Evolutionary conservation across 2,113 vertebrate genomes (phyloP).

Genomic region (Caranx ignobilis): DNA sequence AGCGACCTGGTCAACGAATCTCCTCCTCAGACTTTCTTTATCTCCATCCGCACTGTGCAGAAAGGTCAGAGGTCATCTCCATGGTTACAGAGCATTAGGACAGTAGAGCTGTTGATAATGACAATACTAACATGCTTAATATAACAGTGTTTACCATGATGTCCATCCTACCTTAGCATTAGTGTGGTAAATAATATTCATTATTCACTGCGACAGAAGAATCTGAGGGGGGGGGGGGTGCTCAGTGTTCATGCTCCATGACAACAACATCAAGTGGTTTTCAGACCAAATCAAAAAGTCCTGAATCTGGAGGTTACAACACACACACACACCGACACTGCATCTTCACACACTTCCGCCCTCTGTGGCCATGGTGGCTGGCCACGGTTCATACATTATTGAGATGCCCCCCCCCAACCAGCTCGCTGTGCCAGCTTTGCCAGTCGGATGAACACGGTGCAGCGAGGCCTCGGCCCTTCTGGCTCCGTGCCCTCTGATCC

Average conservation of each 20-base stretch:
- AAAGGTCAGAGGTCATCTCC: slow-evolving; percentile 75
- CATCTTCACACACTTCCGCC: slow-evolving; percentile 11
- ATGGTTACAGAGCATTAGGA: neutral
- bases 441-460: slow-evolving; percentile 74
- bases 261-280: too few species aligned
- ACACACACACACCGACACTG: neutral
- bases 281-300: neutral
- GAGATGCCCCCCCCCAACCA: slow-evolving; percentile 31
- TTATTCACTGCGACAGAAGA: neutral
- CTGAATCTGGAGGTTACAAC: neutral
- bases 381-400: slow-evolving; percentile 75
- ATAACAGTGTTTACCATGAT: neutral
- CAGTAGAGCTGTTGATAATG: too few species aligned
- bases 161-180: neutral
- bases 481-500: slow-evolving; percentile 70
- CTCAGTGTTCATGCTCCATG: too few species aligned
- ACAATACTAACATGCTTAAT: neutral
- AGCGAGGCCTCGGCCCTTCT: slow-evolving; percentile 60
- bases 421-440: slow-evolving; percentile 59
- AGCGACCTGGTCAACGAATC: slow-evolving; percentile 77
- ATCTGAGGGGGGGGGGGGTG: too few species aligned
- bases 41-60: slow-evolving; percentile 67
- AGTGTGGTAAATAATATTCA: neutral
- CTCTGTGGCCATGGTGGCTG: slow-evolving; percentile 18
- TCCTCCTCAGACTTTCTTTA: slow-evolving; percentile 75